These are phyloP conservation scores for Morus bassanus DNA, from an alignment of 2,797 vertebrate species.

Conservation along the genomic window DNA sequence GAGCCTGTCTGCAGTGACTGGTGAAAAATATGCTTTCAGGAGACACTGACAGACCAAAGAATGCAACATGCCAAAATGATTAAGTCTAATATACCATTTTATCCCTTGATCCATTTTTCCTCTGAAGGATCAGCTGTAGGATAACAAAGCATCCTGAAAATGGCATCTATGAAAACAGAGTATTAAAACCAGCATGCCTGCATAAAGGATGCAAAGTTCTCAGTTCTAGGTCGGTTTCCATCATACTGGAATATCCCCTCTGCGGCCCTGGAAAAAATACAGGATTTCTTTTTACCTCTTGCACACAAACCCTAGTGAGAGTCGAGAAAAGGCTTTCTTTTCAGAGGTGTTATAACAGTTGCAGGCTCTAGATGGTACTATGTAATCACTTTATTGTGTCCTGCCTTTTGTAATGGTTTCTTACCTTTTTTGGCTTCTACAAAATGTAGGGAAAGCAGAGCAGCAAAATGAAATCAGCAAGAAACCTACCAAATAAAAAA, in stretches of 20 bases:
- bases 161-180: neutral
- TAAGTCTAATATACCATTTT: neutral
- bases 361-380: slow-evolving; percentile 70
- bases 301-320: neutral
- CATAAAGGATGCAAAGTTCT: neutral
- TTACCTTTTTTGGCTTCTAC: neutral
- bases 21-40: neutral
- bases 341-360: neutral
- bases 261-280: neutral
- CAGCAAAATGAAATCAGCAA: slow-evolving; percentile 40
- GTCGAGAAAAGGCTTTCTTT: neutral
- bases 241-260: neutral
- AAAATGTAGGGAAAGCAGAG: slow-evolving; percentile 33
- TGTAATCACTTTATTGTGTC: neutral
- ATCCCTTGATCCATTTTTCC: neutral
- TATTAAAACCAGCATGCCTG: neutral
- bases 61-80: neutral
- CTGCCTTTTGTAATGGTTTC: neutral
- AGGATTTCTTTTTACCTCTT: neutral
- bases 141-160: neutral
- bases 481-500: slow-evolving; percentile 5
- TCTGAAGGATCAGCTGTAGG: neutral
- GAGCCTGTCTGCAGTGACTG: neutral
- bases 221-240: neutral
- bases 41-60: neutral